Evolutionary conservation across 30 jellyfish, hydroid and myxozoan species (phyloP), one percentile per base, ranked within the genome.

Genomic region (Sanderia malayensis): DNA sequence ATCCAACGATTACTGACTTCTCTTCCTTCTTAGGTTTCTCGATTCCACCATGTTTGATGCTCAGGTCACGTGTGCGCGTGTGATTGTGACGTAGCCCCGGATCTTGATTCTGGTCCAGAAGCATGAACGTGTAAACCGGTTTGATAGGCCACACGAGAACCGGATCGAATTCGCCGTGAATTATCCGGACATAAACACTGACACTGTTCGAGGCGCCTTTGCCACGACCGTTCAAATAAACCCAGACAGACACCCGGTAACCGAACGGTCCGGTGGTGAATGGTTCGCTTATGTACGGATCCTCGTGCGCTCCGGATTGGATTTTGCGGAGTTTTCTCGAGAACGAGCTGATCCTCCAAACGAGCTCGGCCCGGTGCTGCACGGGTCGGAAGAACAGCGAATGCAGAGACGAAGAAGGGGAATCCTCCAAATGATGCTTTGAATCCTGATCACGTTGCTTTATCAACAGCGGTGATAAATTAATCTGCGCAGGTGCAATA

Each of bases 211-310:
- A 86, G 20, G 89, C 87, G 20, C 96, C 93, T 60, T 92, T 92
- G 52, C 98, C 98, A 13, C 98, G 92, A 52, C 98, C 98, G 78
- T 92, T 92, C 66, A 92, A 68, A 59, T 92, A 92, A 1, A 86
- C 85, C 98, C 98, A 92, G 4, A 84, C 83, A 25, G 98, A 84
- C 26, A 92, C 88, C 2, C 98, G 93, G 79, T 92, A 92, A 1
- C 98, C 98, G 74, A 72, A 74, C 57, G 96, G 96, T 15, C 96
- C 98, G 24, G 98, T 83, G 25, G 88, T 72, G 60, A 92, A 92
- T 31, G 98, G 93, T 31, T 92, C 98, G 52, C 96, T 85, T 18
- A 94, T 80, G 70, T 73, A 85, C 34, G 98, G 98, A 33, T 92
- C 98, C 8, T 92, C 98, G 68, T 84, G 86, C 29, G 88, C 82